These are phyloP conservation scores for Akabosia matsudoensis DNA, from an alignment of 1,140 invertebrate species.

Conservation along the genomic window DNA sequence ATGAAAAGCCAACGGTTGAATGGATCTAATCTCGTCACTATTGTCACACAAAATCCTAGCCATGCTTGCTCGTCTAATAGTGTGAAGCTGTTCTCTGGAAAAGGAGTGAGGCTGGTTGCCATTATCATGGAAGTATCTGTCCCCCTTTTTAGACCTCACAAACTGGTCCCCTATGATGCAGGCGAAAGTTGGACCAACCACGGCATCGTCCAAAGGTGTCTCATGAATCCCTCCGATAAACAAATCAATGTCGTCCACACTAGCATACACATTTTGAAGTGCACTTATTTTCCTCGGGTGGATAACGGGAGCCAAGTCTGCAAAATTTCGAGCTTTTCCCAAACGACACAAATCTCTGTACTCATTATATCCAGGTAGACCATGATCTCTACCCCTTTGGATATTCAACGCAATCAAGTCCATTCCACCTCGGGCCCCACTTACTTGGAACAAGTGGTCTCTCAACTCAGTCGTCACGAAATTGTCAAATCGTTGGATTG, in stretches of 20 bases:
- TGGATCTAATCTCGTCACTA: slow-evolving; percentile 54
- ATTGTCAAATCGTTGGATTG: slow-evolving; percentile 42
- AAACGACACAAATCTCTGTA: slow-evolving; percentile 57
- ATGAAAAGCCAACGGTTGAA: slow-evolving; percentile 56
- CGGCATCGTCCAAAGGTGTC: slow-evolving; percentile 53
- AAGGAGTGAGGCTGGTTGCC: slow-evolving; percentile 57
- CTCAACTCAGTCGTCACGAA: slow-evolving; percentile 43
- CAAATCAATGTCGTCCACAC: slow-evolving; percentile 59
- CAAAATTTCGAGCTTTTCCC: slow-evolving; percentile 47
- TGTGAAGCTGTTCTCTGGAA: slow-evolving; percentile 57
- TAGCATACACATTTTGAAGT: slow-evolving; percentile 48
- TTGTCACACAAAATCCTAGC: slow-evolving; percentile 63
- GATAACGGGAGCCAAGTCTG: slow-evolving; percentile 34
- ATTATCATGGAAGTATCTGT: slow-evolving; percentile 58
- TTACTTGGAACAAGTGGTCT: slow-evolving; percentile 38
- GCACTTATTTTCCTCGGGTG: slow-evolving; percentile 46
- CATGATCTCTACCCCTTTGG: slow-evolving; percentile 55
- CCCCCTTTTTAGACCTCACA: slow-evolving; percentile 54
- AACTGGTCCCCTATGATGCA: slow-evolving; percentile 61
- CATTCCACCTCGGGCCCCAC: slow-evolving; percentile 58
- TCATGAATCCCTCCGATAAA: slow-evolving; percentile 58
- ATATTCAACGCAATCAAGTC: slow-evolving; percentile 73
- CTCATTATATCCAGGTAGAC: slow-evolving; percentile 54
- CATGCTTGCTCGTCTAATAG: slow-evolving; percentile 58
- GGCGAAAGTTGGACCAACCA: slow-evolving; percentile 61